Percentiles rank a stretch among this genome's conserved stretches.
Conservation (phyloP, 1,140 invertebrate genomes). For the Eciton burchellii region DNA sequence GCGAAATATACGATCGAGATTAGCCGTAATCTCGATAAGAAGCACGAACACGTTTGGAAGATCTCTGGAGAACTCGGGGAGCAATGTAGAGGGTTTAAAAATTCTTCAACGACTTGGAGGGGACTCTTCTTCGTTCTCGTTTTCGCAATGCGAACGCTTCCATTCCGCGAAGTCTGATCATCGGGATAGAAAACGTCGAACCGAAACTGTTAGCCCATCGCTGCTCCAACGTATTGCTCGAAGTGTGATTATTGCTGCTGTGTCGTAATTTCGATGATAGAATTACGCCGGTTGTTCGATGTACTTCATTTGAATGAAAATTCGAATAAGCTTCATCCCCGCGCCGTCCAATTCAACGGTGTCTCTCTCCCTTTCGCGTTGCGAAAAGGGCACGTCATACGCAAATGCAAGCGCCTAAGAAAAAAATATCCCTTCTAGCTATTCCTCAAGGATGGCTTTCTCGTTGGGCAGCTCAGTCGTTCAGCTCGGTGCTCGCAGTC, state of each 20-base stretch:
- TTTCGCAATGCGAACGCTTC: too few relatives aligned
- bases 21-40: not conserved
- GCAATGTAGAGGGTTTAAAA: not conserved
- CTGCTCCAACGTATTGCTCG: slow-evolving; percentile 42
- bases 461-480: not conserved
- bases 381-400: not conserved
- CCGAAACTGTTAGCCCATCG: not conserved
- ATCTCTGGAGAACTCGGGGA: not conserved
- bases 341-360: not conserved
- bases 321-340: not conserved
- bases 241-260: slow-evolving; percentile 21
- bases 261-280: not conserved
- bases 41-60: not conserved
- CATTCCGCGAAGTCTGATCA: too few relatives aligned
- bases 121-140: too few relatives aligned
- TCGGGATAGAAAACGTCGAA: not conserved
- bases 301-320: slow-evolving; percentile 11
- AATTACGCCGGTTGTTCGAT: slow-evolving; percentile 32
- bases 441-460: not conserved
- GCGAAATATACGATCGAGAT: not conserved
- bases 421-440: not conserved
- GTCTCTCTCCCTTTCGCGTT: not conserved
- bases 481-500: slow-evolving; percentile 46
- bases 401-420: not conserved
- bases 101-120: too few relatives aligned